These are phyloP conservation scores for Lasioglossum lativentre DNA, from an alignment of 2,888 invertebrate genomes.

Conservation along the genomic window DNA sequence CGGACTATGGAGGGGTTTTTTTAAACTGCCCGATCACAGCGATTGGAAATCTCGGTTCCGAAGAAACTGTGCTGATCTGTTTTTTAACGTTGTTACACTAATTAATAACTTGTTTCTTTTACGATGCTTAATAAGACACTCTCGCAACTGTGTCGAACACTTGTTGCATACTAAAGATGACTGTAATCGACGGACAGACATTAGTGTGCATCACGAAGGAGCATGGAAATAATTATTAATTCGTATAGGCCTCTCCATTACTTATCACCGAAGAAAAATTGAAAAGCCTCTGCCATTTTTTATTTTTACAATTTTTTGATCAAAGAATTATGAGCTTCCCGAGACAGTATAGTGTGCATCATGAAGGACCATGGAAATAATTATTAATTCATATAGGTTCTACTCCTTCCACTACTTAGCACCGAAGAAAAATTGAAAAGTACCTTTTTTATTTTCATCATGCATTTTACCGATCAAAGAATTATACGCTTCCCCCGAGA, in stretches of 20 bases:
- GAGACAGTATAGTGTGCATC: too few relatives aligned
- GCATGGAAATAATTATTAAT: background rate
- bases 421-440: too few relatives aligned
- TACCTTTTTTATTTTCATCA: too few relatives aligned
- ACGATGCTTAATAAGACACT: background rate
- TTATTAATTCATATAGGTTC: too few relatives aligned
- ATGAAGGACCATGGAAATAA: too few relatives aligned
- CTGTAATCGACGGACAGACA: background rate
- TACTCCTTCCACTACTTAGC: too few relatives aligned
- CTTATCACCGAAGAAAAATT: too few relatives aligned
- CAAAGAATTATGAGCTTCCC: too few relatives aligned
- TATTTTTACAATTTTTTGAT: too few relatives aligned
- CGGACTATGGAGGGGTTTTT: background rate
- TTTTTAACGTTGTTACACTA: background rate
- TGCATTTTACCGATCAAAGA: too few relatives aligned
- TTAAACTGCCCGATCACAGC: background rate
- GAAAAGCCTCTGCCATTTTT: too few relatives aligned
- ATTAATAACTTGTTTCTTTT: conserved; percentile 7
- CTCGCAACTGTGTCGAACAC: background rate
- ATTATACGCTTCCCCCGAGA: background rate
- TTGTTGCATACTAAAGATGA: background rate
- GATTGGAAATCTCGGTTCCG: background rate
- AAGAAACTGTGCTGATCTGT: background rate
- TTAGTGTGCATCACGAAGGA: background rate
- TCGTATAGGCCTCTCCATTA: too few relatives aligned